Evolutionary conservation across 1,140 invertebrate species (phyloP).

Genomic region (Bombus soroeensis): DNA sequence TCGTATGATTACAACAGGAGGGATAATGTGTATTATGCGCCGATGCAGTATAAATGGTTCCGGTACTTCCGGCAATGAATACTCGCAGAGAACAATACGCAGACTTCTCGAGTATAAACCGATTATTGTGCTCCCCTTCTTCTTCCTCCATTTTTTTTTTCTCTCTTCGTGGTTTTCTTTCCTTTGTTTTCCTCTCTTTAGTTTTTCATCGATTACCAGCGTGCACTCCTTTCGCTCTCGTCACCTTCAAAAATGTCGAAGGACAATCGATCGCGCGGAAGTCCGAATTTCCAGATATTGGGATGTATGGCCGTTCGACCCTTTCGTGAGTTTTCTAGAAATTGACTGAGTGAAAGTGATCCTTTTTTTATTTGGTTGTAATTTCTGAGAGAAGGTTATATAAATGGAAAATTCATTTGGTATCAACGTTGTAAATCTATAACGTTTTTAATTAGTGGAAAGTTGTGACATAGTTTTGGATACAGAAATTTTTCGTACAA

Average conservation of each 20-base stretch:
- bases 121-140: slow-evolving; percentile 51
- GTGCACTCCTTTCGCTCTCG: not conserved
- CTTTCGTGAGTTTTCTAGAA: not conserved
- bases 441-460: not conserved
- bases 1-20: slow-evolving; percentile 56
- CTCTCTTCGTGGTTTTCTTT: too few species aligned
- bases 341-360: not conserved
- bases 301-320: not conserved
- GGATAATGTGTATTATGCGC: slow-evolving; percentile 67
- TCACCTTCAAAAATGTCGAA: slow-evolving; percentile 15
- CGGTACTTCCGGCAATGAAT: slow-evolving; percentile 59
- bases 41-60: slow-evolving; percentile 60
- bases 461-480: too few species aligned
- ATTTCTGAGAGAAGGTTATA: not conserved
- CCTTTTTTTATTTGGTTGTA: not conserved
- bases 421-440: too few species aligned
- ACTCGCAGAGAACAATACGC: slow-evolving; percentile 49
- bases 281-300: not conserved
- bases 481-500: too few species aligned
- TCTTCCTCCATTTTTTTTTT: not conserved
- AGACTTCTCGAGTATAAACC: slow-evolving; percentile 61
- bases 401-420: not conserved
- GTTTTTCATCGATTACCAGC: not conserved
- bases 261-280: not conserved
- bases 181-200: not conserved